Conservation (phyloP, 2,797 vertebrate species). For the Smutsia gigantea region DNA sequence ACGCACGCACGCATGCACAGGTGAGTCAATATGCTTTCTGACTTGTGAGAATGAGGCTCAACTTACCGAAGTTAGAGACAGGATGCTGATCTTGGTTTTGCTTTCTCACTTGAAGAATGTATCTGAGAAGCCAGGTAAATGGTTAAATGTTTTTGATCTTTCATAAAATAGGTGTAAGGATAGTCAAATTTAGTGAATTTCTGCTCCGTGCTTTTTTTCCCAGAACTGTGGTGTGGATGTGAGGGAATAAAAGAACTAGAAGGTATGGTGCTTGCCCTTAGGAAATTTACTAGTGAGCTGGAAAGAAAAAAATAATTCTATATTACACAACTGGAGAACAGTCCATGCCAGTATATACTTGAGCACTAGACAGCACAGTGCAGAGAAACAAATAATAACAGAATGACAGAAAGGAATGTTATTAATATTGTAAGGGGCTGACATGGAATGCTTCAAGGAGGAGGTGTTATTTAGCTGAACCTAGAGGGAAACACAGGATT, state of each 20-base stretch:
- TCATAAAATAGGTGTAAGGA: not conserved
- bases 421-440: not conserved
- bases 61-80: not conserved
- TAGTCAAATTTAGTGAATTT: constrained; percentile 35
- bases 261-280: not conserved
- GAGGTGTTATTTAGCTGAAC: not conserved
- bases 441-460: not conserved
- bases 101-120: constrained; percentile 10
- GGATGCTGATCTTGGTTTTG: not conserved
- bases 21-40: not conserved
- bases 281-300: not conserved
- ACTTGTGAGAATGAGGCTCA: constrained; percentile 16
- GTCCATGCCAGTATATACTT: not conserved
- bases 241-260: not conserved
- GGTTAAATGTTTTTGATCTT: not conserved
- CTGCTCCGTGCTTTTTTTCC: not conserved
- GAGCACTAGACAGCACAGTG: not conserved
- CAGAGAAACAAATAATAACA: not conserved
- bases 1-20: not conserved
- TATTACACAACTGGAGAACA: not conserved
- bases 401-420: not conserved
- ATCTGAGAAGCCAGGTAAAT: not conserved
- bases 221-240: not conserved
- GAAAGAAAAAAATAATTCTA: not conserved
- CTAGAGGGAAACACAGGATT: constrained; percentile 9